Base-by-base conservation (phyloP, 2,888 invertebrate species). In the Pristionchus fissidentatus region DNA sequence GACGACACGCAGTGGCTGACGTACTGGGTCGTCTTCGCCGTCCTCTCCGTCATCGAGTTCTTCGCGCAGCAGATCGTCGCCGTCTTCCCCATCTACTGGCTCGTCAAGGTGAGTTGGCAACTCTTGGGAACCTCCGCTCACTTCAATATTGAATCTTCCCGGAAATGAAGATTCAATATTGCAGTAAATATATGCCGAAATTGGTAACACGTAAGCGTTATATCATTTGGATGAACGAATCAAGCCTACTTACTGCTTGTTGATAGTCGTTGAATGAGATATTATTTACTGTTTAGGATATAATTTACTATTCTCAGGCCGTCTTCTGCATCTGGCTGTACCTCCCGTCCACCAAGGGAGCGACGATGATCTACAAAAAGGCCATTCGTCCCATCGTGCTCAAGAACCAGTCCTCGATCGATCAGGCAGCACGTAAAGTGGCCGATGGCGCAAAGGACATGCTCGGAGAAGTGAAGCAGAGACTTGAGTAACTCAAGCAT, bases 41-140 rank as follows among this genome's bases (percentile, higher is more conserved):
- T 96, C 85, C 97, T 99, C 93, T 96, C 96, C n/a, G 94, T 98
- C 83, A 93, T 96, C 83, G 99, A 99, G 93, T 97, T 96, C 94
- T 98, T 98, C 93, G 96, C 98, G 0, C 96, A 97, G 22, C 86
- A 96, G 90, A 95, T 99, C 91, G 93, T 94, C 62, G 93, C 94
- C 89, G 96, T 97, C 95, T 96, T 98, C 93, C 98, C 98, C 7
- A 95, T 98, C 87, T 94, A 94, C 91, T 94, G 93, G 93, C 93
- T 94, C 77, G 88, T 93, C 84, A 94, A 94, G 93, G n/a, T n/a
- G n/a, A n/a, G n/a, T n/a, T n/a, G n/a, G n/a, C n/a, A n/a, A n/a
- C n/a, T n/a, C n/a, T n/a, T n/a, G n/a, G n/a, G n/a, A n/a, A n/a
- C n/a, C n/a, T n/a, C n/a, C n/a, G n/a, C n/a, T n/a, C n/a, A n/a